Percentiles rank a stretch among this genome's conserved stretches.
Evolutionary conservation across 1,140 invertebrate genomes (phyloP).

Genomic region (Charaxes varanes): DNA sequence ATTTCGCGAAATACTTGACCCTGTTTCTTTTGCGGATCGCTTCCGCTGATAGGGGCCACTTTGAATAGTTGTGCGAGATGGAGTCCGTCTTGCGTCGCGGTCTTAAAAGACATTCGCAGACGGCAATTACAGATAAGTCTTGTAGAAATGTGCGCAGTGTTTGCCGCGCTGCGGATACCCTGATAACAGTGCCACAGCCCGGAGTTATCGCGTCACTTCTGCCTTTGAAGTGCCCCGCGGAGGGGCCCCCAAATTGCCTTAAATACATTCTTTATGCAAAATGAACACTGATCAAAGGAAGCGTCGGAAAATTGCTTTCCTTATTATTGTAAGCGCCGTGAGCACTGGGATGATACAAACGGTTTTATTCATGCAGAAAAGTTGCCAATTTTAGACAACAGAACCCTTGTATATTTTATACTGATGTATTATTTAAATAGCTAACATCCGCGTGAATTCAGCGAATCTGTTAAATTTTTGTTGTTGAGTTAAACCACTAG

Average conservation of each 20-base stretch:
- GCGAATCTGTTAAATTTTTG: too few relatives aligned
- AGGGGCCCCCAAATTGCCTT: conserved; percentile 26
- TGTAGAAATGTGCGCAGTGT: conserved; percentile 56
- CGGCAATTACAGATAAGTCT: conserved; percentile 72
- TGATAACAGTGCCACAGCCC: conserved; percentile 34
- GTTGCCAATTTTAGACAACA: too few relatives aligned
- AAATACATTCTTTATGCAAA: conserved; percentile 25
- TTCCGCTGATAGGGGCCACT: conserved; percentile 36
- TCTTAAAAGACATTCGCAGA: conserved; percentile 68
- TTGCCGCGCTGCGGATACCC: conserved; percentile 45
- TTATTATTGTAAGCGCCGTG: conserved; percentile 14
- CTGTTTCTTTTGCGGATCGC: conserved; percentile 42
- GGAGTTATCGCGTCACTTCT: conserved; percentile 16
- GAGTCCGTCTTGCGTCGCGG: conserved; percentile 53
- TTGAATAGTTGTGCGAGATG: conserved; percentile 58
- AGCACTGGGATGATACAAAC: conserved; percentile 3
- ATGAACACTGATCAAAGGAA: conserved; percentile 27
- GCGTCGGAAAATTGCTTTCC: conserved; percentile 19
- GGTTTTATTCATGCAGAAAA: too few relatives aligned
- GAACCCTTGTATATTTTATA: too few relatives aligned
- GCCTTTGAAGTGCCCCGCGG: conserved; percentile 28
- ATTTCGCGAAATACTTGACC: conserved; percentile 52
- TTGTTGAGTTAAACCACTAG: too few relatives aligned
- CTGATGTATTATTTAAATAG: too few relatives aligned
- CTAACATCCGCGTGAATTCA: too few relatives aligned